Conservation (phyloP, 2,113 vertebrate genomes). For the Fulica atra region DNA sequence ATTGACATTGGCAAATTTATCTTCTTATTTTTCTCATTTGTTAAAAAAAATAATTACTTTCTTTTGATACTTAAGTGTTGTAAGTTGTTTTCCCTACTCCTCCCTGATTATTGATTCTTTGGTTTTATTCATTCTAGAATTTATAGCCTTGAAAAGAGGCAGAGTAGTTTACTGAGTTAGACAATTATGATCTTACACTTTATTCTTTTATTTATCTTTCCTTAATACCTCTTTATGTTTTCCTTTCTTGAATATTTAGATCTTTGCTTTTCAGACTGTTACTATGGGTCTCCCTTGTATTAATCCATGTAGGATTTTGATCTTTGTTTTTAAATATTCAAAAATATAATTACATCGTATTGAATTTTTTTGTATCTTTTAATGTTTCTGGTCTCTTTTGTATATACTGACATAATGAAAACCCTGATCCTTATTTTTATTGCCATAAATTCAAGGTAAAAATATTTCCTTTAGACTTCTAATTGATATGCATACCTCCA, state of each 20-base stretch:
- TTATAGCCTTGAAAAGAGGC: not conserved
- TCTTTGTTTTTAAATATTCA: not conserved
- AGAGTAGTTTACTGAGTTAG: not conserved
- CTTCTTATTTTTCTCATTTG: not conserved
- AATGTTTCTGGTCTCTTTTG: not conserved
- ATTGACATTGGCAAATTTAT: not conserved
- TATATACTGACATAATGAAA: not conserved
- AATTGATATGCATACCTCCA: not conserved
- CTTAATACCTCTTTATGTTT: not conserved
- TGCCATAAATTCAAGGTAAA: not conserved
- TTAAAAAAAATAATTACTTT: not conserved
- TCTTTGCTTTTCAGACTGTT: not conserved
- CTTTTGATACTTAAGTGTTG: not conserved
- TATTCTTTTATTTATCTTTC: not conserved
- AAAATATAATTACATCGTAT: not conserved
- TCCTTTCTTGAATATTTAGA: not conserved
- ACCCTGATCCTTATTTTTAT: not conserved
- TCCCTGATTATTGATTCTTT: not conserved
- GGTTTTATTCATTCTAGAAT: not conserved
- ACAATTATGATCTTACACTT: not conserved
- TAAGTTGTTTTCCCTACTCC: accelerated
- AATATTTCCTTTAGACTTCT: not conserved
- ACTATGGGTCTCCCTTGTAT: not conserved
- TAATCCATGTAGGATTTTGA: not conserved
- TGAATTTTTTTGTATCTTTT: not conserved